These are phyloP conservation scores for Pteronura brasiliensis DNA, from an alignment of 2,113 vertebrate species.

Conservation along the genomic window DNA sequence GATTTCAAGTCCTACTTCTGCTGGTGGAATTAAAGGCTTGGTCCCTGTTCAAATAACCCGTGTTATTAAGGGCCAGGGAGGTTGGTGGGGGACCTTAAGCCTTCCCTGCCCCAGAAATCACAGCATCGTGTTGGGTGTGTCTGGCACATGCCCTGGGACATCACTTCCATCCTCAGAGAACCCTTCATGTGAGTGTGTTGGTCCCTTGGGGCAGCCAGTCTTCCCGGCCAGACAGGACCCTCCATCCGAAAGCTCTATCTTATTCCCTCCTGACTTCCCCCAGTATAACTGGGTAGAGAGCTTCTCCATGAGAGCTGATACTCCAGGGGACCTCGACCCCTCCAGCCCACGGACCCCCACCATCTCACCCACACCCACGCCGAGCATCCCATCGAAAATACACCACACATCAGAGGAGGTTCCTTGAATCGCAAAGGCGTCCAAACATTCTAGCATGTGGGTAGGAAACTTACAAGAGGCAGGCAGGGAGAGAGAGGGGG, in stretches of 20 bases:
- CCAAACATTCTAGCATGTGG: not conserved
- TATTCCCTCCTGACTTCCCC: not conserved
- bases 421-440: not conserved
- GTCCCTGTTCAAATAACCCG: not conserved
- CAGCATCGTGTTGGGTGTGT: not conserved
- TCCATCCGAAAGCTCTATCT: fast-evolving
- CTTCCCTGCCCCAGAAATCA: not conserved
- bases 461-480: not conserved
- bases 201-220: not conserved
- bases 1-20: not conserved
- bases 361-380: not conserved
- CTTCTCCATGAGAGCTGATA: not conserved
- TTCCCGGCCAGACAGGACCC: not conserved
- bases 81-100: too few species aligned
- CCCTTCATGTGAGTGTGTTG: fast-evolving
- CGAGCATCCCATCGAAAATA: not conserved
- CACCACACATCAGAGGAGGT: not conserved
- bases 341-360: not conserved
- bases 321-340: not conserved
- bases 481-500: not conserved
- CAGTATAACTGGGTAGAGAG: not conserved
- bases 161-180: not conserved
- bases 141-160: not conserved
- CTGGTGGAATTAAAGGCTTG: not conserved
- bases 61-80: not conserved